These are phyloP conservation scores for Liolophura sinensis DNA, from an alignment of 1,140 invertebrate species.

Conservation along the genomic window DNA sequence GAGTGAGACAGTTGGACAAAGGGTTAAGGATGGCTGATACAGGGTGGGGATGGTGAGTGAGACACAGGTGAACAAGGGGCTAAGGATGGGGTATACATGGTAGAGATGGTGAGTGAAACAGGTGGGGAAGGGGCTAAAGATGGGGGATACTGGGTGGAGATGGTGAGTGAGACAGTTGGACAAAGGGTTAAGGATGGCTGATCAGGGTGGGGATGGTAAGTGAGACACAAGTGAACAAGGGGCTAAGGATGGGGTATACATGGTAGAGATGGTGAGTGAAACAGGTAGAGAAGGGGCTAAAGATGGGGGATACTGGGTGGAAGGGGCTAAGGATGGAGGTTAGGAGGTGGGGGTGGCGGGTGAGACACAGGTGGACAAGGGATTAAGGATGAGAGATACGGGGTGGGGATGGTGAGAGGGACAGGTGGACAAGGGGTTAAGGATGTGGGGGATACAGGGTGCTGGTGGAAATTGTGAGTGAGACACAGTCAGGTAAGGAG, in stretches of 20 bases:
- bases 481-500: neutral
- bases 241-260: neutral
- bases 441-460: conserved; percentile 5
- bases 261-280: neutral
- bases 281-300: neutral
- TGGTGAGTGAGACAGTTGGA: neutral
- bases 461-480: neutral
- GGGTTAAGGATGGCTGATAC: neutral
- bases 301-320: neutral
- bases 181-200: neutral
- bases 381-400: conserved; percentile 1
- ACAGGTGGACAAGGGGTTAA: neutral
- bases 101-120: conserved; percentile 5
- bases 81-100: neutral
- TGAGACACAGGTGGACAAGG: neutral
- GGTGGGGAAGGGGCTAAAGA: conserved; percentile 4
- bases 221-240: neutral
- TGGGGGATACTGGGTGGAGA: neutral
- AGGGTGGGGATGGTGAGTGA: neutral
- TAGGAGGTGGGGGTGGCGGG: conserved; percentile 3
- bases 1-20: neutral
- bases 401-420: neutral
- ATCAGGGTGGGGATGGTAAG: neutral
- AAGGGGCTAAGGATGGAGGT: neutral
- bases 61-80: neutral